Evolutionary conservation across 2,797 vertebrate species (phyloP), one percentile per base, ranked within the genome.

Genomic region (Lithobates sylvaticus): DNA sequence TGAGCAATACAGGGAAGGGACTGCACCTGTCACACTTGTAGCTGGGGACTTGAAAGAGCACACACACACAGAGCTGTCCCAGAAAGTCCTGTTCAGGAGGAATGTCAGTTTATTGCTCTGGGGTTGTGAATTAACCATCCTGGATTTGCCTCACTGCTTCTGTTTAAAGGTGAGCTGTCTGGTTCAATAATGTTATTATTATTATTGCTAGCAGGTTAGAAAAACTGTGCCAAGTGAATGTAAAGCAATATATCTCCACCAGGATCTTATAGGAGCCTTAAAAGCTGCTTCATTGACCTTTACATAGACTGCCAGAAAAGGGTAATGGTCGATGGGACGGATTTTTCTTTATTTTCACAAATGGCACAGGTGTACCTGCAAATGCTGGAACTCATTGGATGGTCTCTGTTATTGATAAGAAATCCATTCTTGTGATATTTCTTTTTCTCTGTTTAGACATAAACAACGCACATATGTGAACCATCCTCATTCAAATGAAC

Each of bases 41-140:
- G 61, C 76, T 70, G 76, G 16, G 76, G 68, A 87, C 76, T 47
- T 50, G 76, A 36, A 34, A 36, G 47, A 83, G 69, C 21, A 70
- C 76, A 69, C n/a, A 69, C n/a, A 64, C n/a, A 69, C 7, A 26
- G 67, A 86, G 34, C 36, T 54, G 68, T 71, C 68, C 76, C 32
- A 68, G 39, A 69, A 69, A 77, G n/a, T 26, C 39, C 21, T 67
- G 47, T 42, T 44, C 61, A 58, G 15, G 70, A 69, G 81, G 81
- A 76, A 84, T 87, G 71, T 87, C 23, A 61, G 47, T 67, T 74
- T 64, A 71, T 69, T 47, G 44, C 27, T 61, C 58, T 75, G 42
- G 76, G 70, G 54, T 87, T 87, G 81, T 83, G 86, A 81, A 87
- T 87, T 87, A 84, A 80, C 81, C 71, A 23, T 44, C 12, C 26